Conservation (phyloP, 2,113 vertebrate genomes). For the Eolophus roseicapilla region DNA sequence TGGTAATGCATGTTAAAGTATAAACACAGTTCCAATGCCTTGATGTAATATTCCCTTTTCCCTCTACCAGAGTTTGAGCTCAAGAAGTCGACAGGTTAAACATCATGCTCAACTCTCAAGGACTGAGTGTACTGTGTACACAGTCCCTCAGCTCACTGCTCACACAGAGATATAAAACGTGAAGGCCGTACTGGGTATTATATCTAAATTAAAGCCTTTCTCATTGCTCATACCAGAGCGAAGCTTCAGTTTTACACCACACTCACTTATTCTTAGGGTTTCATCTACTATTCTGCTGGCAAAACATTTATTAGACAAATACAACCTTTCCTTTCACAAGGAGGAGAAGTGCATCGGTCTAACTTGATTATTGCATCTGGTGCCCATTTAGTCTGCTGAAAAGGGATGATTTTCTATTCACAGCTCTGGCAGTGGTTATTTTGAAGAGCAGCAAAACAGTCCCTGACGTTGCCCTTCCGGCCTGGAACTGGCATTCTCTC, state of each 20-base stretch:
- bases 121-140: not conserved
- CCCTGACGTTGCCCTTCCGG: fast-evolving
- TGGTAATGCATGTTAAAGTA: not conserved
- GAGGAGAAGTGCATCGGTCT: fast-evolving
- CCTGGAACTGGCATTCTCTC: not conserved
- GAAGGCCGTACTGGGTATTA: not conserved
- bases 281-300: not conserved
- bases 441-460: not conserved
- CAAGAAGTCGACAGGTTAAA: not conserved
- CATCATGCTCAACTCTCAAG: not conserved
- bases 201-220: not conserved
- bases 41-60: not conserved
- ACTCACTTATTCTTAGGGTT: not conserved
- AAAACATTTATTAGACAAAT: not conserved
- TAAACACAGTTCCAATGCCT: not conserved
- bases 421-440: not conserved
- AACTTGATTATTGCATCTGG: not conserved
- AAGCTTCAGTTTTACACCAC: not conserved
- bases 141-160: not conserved
- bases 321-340: not conserved
- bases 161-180: not conserved
- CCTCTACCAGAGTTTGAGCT: not conserved
- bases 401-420: not conserved
- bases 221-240: not conserved
- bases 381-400: not conserved